Percentiles rank a stretch among this genome's conserved stretches.
Conservation (phyloP, 2,113 vertebrate genomes). For the Alaudala cheleensis region DNA sequence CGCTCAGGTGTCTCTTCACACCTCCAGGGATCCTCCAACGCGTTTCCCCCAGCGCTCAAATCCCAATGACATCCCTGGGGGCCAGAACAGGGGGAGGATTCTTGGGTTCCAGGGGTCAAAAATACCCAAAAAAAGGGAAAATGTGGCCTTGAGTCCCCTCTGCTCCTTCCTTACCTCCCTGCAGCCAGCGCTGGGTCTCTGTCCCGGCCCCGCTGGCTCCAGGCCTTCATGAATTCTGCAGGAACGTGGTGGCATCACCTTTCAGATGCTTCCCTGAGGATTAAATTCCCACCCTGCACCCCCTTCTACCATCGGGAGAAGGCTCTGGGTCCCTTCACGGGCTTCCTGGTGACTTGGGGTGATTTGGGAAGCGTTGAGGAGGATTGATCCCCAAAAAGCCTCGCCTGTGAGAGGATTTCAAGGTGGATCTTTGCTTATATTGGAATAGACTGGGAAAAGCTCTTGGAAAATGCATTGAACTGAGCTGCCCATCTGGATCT, state of each 20-base stretch:
- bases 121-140: not conserved
- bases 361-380: accelerated
- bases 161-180: not conserved
- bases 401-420: accelerated
- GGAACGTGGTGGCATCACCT: not conserved
- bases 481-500: accelerated
- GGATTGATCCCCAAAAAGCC: not conserved
- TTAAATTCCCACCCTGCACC: slow-evolving; percentile 33
- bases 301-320: accelerated
- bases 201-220: not conserved
- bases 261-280: slow-evolving; percentile 30
- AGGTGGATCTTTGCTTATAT: not conserved
- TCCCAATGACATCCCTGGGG: accelerated
- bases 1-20: not conserved
- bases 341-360: accelerated
- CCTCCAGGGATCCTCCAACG: not conserved
- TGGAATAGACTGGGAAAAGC: accelerated
- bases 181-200: accelerated
- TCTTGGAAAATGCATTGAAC: not conserved
- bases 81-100: accelerated
- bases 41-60: accelerated
- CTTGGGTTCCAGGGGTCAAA: not conserved
- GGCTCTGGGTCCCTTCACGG: accelerated
- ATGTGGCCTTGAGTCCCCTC: accelerated
- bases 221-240: slow-evolving; percentile 59